Conservation (phyloP, 2,797 vertebrate genomes). For the Dromococcyx pavoninus region DNA sequence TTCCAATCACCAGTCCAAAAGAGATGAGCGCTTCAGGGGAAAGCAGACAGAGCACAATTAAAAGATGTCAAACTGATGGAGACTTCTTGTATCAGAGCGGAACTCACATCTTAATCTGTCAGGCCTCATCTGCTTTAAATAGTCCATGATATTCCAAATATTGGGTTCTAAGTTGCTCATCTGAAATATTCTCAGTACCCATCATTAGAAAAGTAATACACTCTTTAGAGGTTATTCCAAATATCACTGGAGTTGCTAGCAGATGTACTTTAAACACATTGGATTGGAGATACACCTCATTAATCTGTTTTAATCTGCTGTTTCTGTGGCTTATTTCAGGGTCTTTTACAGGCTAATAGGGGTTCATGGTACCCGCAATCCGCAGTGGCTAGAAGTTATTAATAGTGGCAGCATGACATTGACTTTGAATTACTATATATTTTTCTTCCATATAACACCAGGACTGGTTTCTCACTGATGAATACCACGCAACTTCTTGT, state of each 20-base stretch:
- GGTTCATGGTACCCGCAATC: not conserved
- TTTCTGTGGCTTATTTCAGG: not conserved
- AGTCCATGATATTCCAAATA: conserved; percentile 32
- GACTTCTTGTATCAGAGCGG: not conserved
- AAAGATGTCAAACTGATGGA: not conserved
- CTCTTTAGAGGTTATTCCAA: not conserved
- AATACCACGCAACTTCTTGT: not conserved
- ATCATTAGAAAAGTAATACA: not conserved
- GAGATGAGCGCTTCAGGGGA: not conserved
- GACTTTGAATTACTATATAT: not conserved
- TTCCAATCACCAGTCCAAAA: not conserved
- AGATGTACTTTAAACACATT: conserved; percentile 15
- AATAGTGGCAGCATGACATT: not conserved
- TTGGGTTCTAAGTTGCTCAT: not conserved
- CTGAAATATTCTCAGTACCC: conserved; percentile 6
- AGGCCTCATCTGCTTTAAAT: conserved; percentile 48
- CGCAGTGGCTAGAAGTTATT: not conserved
- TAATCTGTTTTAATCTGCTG: not conserved
- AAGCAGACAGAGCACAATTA: conserved; percentile 18
- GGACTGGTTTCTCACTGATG: accelerated
- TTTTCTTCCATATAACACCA: not conserved
- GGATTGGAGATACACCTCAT: not conserved
- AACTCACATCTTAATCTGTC: conserved; percentile 18
- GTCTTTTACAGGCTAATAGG: not conserved
- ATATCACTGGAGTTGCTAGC: not conserved